Conservation (phyloP, 1,140 invertebrate genomes). For the Listronotus bonariensis region DNA sequence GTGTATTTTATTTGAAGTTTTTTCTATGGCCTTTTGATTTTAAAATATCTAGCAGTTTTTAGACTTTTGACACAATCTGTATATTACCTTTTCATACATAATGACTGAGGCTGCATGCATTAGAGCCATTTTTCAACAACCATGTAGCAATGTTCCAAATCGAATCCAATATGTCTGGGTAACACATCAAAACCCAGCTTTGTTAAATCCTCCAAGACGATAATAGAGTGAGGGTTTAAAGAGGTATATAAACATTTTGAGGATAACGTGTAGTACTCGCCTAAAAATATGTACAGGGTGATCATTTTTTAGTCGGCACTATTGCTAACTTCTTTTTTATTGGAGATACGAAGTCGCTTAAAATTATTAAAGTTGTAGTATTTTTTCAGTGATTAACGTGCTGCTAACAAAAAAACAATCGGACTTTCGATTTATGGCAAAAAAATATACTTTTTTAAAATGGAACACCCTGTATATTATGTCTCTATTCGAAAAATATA, state of each 20-base stretch:
- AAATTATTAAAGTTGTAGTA: too few species aligned
- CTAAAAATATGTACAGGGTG: conserved; percentile 18
- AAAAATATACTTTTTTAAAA: too few species aligned
- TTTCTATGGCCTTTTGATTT: too few species aligned
- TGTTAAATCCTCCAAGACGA: conserved; percentile 62
- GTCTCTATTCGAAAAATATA: too few species aligned
- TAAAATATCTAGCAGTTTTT: conserved; percentile 1
- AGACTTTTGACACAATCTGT: neutral
- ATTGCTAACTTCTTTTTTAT: too few species aligned
- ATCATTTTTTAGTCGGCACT: too few species aligned
- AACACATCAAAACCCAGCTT: conserved; percentile 62
- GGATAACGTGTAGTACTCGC: conserved; percentile 39
- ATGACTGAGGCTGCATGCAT: conserved; percentile 64
- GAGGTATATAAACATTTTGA: conserved; percentile 51
- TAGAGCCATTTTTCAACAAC: conserved; percentile 62
- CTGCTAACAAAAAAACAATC: too few species aligned
- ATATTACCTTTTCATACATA: conserved; percentile 58
- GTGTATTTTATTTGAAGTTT: too few species aligned
- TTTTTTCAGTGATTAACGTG: too few species aligned
- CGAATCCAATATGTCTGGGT: conserved; percentile 59
- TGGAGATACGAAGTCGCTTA: too few species aligned
- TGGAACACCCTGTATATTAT: too few species aligned
- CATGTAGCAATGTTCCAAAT: conserved; percentile 58
- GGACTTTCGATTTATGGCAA: too few species aligned
- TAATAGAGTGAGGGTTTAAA: conserved; percentile 52